These are phyloP conservation scores for Cremastinae sp. DNA, from an alignment of 2,888 invertebrate species.

Conservation along the genomic window DNA sequence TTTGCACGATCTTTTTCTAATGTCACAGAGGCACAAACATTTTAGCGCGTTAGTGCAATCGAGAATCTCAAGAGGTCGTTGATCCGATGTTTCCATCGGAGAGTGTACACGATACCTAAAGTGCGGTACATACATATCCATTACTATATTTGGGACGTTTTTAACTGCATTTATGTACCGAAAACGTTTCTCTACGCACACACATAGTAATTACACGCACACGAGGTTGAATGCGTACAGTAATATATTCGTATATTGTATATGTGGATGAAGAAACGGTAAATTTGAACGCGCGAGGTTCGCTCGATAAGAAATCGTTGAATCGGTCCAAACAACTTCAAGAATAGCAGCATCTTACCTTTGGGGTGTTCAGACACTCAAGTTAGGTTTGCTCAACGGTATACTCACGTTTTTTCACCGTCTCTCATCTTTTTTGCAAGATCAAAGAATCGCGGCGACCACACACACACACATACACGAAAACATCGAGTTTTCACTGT, in stretches of 20 bases:
- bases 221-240: background rate
- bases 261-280: constrained; percentile 31
- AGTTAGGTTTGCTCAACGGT: constrained; percentile 33
- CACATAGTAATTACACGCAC: constrained; percentile 1
- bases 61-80: constrained; percentile 42
- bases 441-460: constrained; percentile 18
- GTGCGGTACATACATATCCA: background rate
- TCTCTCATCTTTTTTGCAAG: constrained; percentile 2
- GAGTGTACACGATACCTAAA: background rate
- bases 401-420: constrained; percentile 15
- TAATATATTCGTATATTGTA: constrained; percentile 33
- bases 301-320: constrained; percentile 50
- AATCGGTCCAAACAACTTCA: constrained; percentile 36
- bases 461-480: background rate
- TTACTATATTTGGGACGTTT: too few species aligned
- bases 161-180: too few species aligned
- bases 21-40: constrained; percentile 18
- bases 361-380: constrained; percentile 19
- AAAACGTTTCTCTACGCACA: background rate
- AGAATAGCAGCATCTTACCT: constrained; percentile 26
- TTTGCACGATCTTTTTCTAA: constrained; percentile 29
- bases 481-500: constrained; percentile 2
- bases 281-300: constrained; percentile 32
- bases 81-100: constrained; percentile 41
- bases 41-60: background rate